A percentile compares a stretch with the other conserved stretches of the same genome.
Conservation (phyloP, 2,797 vertebrate species). For the Macroramphosus scolopax region DNA sequence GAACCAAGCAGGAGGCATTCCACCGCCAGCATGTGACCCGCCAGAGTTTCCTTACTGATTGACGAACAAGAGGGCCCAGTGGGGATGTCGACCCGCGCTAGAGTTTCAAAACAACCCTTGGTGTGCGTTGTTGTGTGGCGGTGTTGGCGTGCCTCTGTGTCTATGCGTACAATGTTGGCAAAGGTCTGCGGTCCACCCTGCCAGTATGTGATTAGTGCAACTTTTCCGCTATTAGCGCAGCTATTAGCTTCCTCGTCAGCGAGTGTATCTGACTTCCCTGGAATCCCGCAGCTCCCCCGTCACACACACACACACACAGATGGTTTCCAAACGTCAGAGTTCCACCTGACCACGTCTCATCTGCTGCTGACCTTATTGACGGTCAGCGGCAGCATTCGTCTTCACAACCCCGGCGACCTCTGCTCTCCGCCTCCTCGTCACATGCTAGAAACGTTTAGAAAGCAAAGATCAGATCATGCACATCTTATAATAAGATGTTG, state of each 20-base stretch:
- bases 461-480: constrained; percentile 6
- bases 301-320: constrained; percentile 13
- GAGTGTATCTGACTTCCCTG: constrained; percentile 5
- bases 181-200: constrained; percentile 15
- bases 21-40: constrained; percentile 55
- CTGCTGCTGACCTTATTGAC: constrained; percentile 15
- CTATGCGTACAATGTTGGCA: not conserved
- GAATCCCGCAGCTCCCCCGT: constrained; percentile 4
- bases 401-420: not conserved
- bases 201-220: too few species aligned
- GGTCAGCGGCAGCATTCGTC: constrained; percentile 26
- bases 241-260: constrained; percentile 37
- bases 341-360: constrained; percentile 17
- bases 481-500: not conserved
- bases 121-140: too few species aligned
- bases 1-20: too few species aligned
- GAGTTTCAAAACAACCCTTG: constrained; percentile 63
- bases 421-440: not conserved
- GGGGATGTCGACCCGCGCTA: constrained; percentile 35
- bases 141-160: too few species aligned
- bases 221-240: constrained; percentile 40
- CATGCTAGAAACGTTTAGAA: constrained; percentile 34
- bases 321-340: constrained; percentile 24
- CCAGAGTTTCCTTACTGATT: constrained; percentile 50
- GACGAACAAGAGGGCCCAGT: constrained; percentile 25